These are phyloP conservation scores for Thymelicus acteon DNA, from an alignment of 2,888 invertebrate species.

Conservation along the genomic window DNA sequence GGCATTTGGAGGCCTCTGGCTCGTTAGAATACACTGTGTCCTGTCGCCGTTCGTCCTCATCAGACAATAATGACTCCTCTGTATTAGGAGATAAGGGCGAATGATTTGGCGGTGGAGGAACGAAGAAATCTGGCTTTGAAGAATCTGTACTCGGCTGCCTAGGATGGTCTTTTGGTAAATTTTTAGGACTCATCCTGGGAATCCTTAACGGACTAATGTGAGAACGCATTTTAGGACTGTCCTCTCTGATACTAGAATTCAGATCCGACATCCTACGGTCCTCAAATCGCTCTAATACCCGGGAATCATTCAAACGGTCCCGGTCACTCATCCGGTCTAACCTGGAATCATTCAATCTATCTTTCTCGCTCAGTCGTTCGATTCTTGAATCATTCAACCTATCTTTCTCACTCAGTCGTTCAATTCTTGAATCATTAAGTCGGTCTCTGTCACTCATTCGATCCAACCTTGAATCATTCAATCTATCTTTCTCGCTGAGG, in stretches of 20 bases:
- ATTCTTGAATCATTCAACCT: slow-evolving; percentile 39
- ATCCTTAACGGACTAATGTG: slow-evolving; percentile 69
- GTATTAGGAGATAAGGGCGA: slow-evolving; percentile 76
- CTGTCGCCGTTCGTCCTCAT: slow-evolving; percentile 50
- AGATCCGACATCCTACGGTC: slow-evolving; percentile 63
- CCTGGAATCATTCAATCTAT: slow-evolving; percentile 45
- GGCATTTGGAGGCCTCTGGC: slow-evolving; percentile 67
- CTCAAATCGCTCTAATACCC: slow-evolving; percentile 55
- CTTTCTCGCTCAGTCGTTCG: slow-evolving; percentile 42
- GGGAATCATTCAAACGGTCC: slow-evolving; percentile 43
- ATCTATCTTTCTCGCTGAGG: slow-evolving; percentile 42
- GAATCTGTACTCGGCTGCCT: slow-evolving; percentile 64
- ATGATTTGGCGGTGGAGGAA: slow-evolving; percentile 59
- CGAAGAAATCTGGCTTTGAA: slow-evolving; percentile 64
- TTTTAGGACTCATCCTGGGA: slow-evolving; percentile 63
- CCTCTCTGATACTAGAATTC: slow-evolving; percentile 72
- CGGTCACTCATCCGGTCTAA: slow-evolving; percentile 42
- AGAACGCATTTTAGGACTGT: slow-evolving; percentile 68
- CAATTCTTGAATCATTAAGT: slow-evolving; percentile 7
- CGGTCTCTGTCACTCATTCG: slow-evolving; percentile 45
- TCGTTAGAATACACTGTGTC: slow-evolving; percentile 70
- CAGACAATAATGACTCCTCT: slow-evolving; percentile 74
- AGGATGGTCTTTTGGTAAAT: slow-evolving; percentile 60
- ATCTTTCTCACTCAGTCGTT: too few species aligned
- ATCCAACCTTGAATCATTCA: slow-evolving; percentile 45